Evolutionary conservation across 1,140 invertebrate species (phyloP).

Genomic region (Battus philenor): DNA sequence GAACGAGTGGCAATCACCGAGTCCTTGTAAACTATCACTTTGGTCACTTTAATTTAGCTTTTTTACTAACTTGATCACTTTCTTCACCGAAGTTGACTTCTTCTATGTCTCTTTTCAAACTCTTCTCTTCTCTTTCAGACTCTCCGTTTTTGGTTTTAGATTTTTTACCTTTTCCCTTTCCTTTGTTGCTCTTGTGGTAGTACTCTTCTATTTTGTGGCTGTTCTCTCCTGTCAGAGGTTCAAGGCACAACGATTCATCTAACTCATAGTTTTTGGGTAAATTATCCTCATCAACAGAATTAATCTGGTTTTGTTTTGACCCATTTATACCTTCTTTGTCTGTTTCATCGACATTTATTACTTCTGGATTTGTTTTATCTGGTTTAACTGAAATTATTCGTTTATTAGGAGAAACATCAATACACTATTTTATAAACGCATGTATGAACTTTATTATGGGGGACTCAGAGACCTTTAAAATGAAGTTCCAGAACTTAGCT

Average conservation of each 20-base stretch:
- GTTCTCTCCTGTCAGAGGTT: constrained; percentile 37
- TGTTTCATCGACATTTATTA: neutral
- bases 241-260: constrained; percentile 34
- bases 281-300: constrained; percentile 43
- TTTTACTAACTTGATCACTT: constrained; percentile 30
- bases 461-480: no score
- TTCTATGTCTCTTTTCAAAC: constrained; percentile 36
- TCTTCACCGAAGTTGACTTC: constrained; percentile 25
- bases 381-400: constrained; percentile 6
- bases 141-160: constrained; percentile 36
- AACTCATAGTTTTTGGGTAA: constrained; percentile 32
- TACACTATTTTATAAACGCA: no score
- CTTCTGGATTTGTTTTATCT: neutral
- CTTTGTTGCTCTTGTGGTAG: constrained; percentile 41
- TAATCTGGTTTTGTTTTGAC: constrained; percentile 35
- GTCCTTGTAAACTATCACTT: no score
- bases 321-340: constrained; percentile 18
- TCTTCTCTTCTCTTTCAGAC: constrained; percentile 26
- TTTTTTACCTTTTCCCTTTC: constrained; percentile 41
- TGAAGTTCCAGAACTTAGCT: no score
- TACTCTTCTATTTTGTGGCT: constrained; percentile 58
- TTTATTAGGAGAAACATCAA: neutral
- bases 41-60: constrained; percentile 25
- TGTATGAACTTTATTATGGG: no score
- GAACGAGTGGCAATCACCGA: no score